phyloP scores from a whole-genome alignment of 2,797 vertebrate genomes.

The Otolemur crassicaudatus region DNA sequence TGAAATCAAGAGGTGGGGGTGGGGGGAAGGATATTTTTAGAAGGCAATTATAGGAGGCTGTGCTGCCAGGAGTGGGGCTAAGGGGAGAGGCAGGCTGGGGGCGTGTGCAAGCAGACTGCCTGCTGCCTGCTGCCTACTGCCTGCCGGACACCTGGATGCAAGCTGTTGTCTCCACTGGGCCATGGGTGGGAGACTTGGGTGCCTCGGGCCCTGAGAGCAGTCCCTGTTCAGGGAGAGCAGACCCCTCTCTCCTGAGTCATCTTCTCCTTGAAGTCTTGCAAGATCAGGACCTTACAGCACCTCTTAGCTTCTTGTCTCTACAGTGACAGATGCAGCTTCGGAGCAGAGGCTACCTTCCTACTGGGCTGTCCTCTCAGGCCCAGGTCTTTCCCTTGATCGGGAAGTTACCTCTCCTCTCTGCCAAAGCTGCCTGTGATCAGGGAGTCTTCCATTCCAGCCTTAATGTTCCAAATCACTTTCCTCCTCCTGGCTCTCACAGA shows the following conservation, averaged over 20 bases:
- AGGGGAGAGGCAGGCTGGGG: slow-evolving; percentile 48
- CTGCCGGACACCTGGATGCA: background rate
- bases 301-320: background rate
- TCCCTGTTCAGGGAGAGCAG: background rate
- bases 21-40: slow-evolving; percentile 82
- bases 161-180: background rate
- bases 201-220: background rate
- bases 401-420: background rate
- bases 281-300: background rate
- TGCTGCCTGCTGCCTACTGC: slow-evolving; percentile 15
- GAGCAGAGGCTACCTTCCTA: background rate
- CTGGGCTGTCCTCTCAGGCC: background rate
- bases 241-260: background rate
- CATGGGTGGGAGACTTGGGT: background rate
- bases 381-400: background rate
- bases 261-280: background rate
- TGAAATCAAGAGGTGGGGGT: slow-evolving; percentile 80
- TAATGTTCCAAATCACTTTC: background rate
- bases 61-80: slow-evolving; percentile 56
- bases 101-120: background rate
- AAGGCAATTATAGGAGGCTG: slow-evolving; percentile 85
- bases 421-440: background rate
- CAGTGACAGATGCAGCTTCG: background rate
- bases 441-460: background rate
- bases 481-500: background rate